Percentiles rank a stretch among this genome's conserved stretches.
Conservation (phyloP, 2,888 invertebrate genomes). For the Dryococelus australis region DNA sequence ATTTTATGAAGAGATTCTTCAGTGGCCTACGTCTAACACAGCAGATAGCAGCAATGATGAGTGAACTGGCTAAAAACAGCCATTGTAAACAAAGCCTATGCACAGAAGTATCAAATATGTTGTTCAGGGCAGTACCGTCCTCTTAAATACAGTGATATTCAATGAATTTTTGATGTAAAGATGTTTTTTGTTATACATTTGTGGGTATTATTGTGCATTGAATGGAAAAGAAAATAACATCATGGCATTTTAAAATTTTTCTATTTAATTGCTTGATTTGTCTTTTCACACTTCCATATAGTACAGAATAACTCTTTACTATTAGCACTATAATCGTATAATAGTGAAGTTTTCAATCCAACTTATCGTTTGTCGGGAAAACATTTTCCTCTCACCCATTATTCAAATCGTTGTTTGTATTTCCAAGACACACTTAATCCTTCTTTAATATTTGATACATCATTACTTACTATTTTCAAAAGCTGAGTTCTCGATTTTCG, state of each 20-base stretch:
- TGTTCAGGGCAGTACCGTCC: background rate
- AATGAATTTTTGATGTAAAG: background rate
- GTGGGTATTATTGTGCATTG: no score
- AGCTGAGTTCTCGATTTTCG: no score
- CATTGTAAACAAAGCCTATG: no score
- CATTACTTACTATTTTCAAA: no score
- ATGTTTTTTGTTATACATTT: background rate
- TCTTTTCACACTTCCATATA: background rate
- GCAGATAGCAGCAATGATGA: no score
- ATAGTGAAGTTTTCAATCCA: background rate
- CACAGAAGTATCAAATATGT: no score
- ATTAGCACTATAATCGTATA: background rate
- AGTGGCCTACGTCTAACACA: no score
- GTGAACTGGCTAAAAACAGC: no score
- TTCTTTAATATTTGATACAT: no score
- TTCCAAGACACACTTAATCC: no score
- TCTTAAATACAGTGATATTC: background rate
- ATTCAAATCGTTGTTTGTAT: no score
- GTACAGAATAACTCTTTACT: background rate
- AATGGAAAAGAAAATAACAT: background rate
- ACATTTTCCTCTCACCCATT: background rate
- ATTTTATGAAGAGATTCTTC: slow-evolving; percentile 13
- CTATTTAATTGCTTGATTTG: background rate
- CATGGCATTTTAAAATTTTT: background rate
- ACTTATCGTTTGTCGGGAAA: background rate